A percentile compares a stretch with the other conserved stretches of the same genome.
Evolutionary conservation across 2,888 invertebrate genomes (phyloP).

Genomic region (Protonemura montana): DNA sequence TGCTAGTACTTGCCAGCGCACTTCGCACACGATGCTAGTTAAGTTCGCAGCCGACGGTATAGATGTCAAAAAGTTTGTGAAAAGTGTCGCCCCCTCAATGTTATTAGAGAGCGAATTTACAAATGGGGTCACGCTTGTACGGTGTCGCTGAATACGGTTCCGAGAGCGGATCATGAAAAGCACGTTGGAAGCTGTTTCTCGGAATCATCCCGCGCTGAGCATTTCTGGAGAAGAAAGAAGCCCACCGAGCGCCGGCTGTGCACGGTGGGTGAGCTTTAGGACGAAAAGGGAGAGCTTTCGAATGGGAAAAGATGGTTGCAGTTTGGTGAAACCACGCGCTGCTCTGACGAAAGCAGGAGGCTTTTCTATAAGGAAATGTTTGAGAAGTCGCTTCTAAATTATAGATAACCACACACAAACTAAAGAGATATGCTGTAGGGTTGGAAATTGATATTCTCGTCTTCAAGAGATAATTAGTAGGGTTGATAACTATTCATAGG

Average conservation of each 20-base stretch:
- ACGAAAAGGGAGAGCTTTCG: neutral
- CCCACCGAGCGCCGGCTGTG: neutral
- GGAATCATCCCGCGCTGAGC: neutral
- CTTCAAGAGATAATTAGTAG: slow-evolving; percentile 19
- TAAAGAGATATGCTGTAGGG: neutral
- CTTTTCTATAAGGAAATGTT: neutral
- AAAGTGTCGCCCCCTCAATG: neutral
- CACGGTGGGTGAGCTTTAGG: neutral
- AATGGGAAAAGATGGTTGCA: neutral
- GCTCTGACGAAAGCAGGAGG: neutral
- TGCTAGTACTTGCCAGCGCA: neutral
- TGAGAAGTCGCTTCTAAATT: neutral
- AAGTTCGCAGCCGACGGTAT: neutral
- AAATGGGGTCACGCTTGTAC: neutral
- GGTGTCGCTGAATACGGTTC: neutral
- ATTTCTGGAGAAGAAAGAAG: no score
- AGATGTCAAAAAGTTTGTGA: neutral
- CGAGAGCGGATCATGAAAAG: neutral
- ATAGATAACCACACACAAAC: slow-evolving; percentile 10
- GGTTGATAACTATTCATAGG: slow-evolving; percentile 37
- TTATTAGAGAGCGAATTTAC: neutral
- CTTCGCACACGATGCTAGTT: neutral
- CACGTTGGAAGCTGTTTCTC: neutral
- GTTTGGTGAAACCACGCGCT: neutral
- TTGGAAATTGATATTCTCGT: slow-evolving; percentile 37